Conservation (phyloP, 2,113 vertebrate genomes). For the Erpornis zantholeuca region DNA sequence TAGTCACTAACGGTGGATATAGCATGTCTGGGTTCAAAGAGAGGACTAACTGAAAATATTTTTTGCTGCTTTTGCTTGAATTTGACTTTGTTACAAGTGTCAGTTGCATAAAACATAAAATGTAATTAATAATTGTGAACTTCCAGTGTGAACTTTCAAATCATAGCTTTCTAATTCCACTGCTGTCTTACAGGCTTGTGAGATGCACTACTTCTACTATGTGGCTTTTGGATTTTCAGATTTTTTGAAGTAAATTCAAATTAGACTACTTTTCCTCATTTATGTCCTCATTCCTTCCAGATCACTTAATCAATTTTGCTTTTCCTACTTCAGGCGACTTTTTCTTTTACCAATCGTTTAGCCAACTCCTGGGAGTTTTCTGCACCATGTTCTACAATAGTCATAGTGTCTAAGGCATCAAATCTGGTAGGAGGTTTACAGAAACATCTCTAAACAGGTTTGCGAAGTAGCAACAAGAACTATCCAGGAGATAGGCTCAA, state of each 20-base stretch:
- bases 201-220: neutral
- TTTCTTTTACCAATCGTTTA: neutral
- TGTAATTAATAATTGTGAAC: neutral
- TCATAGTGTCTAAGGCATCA: neutral
- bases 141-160: neutral
- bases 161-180: neutral
- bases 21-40: neutral
- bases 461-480: neutral
- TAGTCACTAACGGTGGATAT: neutral
- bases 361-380: neutral
- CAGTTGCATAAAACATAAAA: neutral
- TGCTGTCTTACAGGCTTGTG: neutral
- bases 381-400: accelerated
- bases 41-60: neutral
- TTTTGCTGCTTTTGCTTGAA: neutral
- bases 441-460: neutral
- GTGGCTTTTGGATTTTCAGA: neutral
- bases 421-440: neutral
- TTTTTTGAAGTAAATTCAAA: neutral
- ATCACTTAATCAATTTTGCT: accelerated
- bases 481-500: neutral
- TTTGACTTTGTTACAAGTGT: neutral
- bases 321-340: neutral
- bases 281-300: neutral
- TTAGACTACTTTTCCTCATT: neutral